Evolutionary conservation across 2,113 vertebrate species (phyloP).

Genomic region (Elachura formosa): DNA sequence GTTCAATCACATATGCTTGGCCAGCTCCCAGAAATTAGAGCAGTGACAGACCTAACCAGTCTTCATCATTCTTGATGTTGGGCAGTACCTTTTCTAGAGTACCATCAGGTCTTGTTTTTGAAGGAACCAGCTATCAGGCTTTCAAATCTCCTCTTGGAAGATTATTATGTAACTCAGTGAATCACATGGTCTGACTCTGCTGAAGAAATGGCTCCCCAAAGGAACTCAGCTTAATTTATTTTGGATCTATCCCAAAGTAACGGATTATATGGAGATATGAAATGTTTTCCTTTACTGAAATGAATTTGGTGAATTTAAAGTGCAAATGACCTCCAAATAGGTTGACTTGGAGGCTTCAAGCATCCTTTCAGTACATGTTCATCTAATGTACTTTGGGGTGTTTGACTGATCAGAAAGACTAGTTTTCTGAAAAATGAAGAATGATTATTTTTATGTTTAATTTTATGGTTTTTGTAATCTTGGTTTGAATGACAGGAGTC

Average conservation of each 20-base stretch:
- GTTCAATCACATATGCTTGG: background rate
- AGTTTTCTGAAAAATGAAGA: background rate
- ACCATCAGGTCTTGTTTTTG: background rate
- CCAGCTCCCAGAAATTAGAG: slow-evolving; percentile 10
- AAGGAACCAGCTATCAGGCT: background rate
- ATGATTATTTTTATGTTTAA: background rate
- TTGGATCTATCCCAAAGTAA: slow-evolving; percentile 25
- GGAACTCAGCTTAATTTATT: background rate
- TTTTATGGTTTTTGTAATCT: background rate
- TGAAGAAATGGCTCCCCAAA: background rate
- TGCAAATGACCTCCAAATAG: background rate
- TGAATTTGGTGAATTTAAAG: background rate
- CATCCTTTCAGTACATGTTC: background rate
- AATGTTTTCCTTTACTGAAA: background rate
- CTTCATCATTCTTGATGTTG: background rate
- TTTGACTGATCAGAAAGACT: background rate
- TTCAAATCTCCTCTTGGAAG: background rate
- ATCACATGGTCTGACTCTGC: slow-evolving; percentile 2
- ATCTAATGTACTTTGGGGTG: background rate
- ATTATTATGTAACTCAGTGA: background rate
- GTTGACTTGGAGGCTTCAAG: background rate
- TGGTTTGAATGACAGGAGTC: no score
- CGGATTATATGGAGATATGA: background rate
- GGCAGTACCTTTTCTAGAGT: background rate
- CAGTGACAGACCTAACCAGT: background rate